Evolutionary conservation across 2,797 vertebrate genomes (phyloP).

Genomic region (Melanotaenia boesemani): DNA sequence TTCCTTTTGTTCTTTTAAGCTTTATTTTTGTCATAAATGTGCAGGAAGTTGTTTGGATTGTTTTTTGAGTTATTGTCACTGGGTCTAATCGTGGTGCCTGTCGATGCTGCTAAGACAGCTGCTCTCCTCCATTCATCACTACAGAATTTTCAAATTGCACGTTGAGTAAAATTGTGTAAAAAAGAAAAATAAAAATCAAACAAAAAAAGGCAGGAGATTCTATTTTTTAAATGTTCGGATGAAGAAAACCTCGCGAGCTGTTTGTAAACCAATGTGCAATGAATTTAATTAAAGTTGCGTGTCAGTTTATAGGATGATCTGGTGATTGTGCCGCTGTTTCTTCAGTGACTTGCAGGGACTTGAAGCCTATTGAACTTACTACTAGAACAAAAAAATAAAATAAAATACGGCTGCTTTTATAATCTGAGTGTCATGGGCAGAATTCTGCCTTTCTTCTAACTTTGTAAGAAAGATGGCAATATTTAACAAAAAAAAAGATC

Average conservation of each 20-base stretch:
- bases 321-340: constrained; percentile 20
- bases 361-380: constrained; percentile 38
- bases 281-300: constrained; percentile 46
- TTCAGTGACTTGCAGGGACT: constrained; percentile 59
- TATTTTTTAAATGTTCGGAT: constrained; percentile 65
- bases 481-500: not conserved
- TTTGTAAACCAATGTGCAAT: constrained; percentile 78
- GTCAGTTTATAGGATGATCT: constrained; percentile 38
- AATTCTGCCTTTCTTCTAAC: constrained; percentile 46
- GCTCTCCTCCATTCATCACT: constrained; percentile 39
- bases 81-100: constrained; percentile 56
- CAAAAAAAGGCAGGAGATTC: constrained; percentile 37
- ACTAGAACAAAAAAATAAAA: constrained; percentile 57
- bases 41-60: constrained; percentile 26
- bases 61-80: constrained; percentile 35
- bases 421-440: constrained; percentile 39
- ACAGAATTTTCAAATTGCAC: constrained; percentile 27
- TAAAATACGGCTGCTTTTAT: constrained; percentile 57
- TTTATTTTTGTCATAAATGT: constrained; percentile 47
- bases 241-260: constrained; percentile 45
- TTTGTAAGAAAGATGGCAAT: constrained; percentile 56
- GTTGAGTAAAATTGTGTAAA: constrained; percentile 25
- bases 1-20: constrained; percentile 21
- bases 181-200: constrained; percentile 5
- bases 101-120: constrained; percentile 42